These are phyloP conservation scores for Silurus aristotelis DNA, from an alignment of 2,797 vertebrate genomes.

Conservation along the genomic window DNA sequence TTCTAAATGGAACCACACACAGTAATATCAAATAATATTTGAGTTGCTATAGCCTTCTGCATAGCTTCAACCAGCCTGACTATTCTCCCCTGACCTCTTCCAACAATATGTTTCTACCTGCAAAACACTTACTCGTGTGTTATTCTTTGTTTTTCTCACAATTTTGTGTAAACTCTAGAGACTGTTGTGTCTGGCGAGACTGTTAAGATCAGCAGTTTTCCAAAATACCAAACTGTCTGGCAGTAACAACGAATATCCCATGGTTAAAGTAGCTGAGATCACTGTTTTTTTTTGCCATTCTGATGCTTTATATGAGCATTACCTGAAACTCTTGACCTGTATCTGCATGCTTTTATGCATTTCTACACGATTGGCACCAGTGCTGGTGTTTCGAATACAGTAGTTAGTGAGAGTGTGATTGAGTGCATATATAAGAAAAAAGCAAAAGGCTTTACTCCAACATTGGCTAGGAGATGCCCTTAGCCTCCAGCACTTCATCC, in stretches of 20 bases:
- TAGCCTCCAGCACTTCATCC: conserved; percentile 20
- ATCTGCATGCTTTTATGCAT: background rate
- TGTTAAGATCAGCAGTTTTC: background rate
- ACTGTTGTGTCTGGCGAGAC: background rate
- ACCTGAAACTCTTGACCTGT: background rate
- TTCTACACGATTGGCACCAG: background rate
- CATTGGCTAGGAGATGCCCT: conserved; percentile 48
- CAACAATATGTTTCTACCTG: background rate
- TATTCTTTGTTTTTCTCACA: background rate
- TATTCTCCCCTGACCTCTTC: background rate
- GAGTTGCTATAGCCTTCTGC: background rate
- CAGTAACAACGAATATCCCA: background rate
- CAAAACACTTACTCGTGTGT: background rate
- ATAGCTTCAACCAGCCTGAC: background rate
- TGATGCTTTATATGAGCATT: background rate
- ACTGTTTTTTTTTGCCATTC: background rate
- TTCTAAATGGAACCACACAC: too few relatives aligned
- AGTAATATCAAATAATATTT: background rate
- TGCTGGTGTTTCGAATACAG: too few relatives aligned
- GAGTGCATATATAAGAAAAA: background rate
- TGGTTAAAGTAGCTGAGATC: background rate
- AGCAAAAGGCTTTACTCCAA: conserved; percentile 55
- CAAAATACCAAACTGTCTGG: background rate
- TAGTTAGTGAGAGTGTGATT: background rate
- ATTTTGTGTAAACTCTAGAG: background rate